These are phyloP conservation scores for Zygothrica quintamaculata DNA, from an alignment of 2,888 invertebrate genomes.

Conservation along the genomic window DNA sequence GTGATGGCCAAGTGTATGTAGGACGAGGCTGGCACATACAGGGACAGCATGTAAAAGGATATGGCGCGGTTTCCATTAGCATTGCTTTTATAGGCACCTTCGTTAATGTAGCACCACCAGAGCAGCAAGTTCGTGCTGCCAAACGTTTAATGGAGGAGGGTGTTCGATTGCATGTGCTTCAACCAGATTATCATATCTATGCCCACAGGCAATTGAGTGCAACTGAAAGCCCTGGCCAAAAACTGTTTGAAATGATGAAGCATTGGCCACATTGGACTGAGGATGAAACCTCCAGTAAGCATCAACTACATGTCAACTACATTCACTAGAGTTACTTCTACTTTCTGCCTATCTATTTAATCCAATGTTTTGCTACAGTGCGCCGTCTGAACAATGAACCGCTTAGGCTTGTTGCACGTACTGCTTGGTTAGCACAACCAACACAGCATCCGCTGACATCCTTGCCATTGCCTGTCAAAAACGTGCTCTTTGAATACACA, in stretches of 20 bases:
- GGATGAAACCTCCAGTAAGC: slow-evolving; percentile 54
- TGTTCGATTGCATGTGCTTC: slow-evolving; percentile 87
- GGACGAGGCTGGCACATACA: slow-evolving; percentile 86
- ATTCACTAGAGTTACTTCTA: background rate
- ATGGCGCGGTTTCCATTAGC: slow-evolving; percentile 88
- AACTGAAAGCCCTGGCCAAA: slow-evolving; percentile 89
- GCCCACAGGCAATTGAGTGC: slow-evolving; percentile 88
- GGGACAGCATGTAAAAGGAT: slow-evolving; percentile 89
- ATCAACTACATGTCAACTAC: background rate
- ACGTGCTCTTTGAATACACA: slow-evolving; percentile 49
- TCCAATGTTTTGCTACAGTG: slow-evolving; percentile 39
- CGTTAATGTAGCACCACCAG: slow-evolving; percentile 80
- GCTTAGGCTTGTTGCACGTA: slow-evolving; percentile 53
- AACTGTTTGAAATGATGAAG: slow-evolving; percentile 87
- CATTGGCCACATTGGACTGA: slow-evolving; percentile 88
- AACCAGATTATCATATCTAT: slow-evolving; percentile 88
- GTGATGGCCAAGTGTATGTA: slow-evolving; percentile 86
- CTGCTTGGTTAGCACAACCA: slow-evolving; percentile 66
- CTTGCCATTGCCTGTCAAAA: slow-evolving; percentile 40
- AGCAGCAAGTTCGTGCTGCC: slow-evolving; percentile 87
- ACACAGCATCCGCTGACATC: slow-evolving; percentile 24
- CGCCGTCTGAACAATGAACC: slow-evolving; percentile 60
- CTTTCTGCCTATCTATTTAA: background rate
- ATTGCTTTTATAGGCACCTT: slow-evolving; percentile 92
- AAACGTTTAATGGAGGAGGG: slow-evolving; percentile 87